phyloP scores from a whole-genome alignment of 2,888 invertebrate genomes.

The Epinotia demarniana region DNA sequence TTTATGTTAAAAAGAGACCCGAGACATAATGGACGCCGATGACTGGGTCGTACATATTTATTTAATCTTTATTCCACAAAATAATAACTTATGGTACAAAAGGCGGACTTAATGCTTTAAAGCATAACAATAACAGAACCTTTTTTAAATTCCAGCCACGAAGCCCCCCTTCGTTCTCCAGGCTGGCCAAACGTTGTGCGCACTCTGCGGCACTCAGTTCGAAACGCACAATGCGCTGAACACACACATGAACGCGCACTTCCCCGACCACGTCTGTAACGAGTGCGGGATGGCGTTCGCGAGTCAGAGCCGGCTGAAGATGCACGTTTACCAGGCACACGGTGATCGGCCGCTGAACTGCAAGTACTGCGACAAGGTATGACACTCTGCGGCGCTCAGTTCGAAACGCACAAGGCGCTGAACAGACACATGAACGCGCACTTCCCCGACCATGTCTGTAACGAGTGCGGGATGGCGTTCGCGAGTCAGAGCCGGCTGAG shows the following conservation, averaged over 20 bases:
- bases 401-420: conserved; percentile 7
- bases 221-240: conserved; percentile 1
- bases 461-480: neutral
- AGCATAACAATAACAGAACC: neutral
- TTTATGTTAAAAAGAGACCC: too few species aligned
- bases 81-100: too few species aligned
- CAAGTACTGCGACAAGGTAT: neutral
- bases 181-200: conserved; percentile 6
- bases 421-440: conserved; percentile 19
- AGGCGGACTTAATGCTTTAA: too few species aligned
- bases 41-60: too few species aligned
- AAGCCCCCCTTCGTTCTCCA: conserved; percentile 14
- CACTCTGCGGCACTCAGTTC: conserved; percentile 14
- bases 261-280: conserved; percentile 6
- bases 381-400: neutral
- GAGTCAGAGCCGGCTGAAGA: neutral
- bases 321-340: neutral
- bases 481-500: neutral
- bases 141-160: conserved; percentile 4
- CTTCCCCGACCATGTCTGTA: conserved; percentile 14
- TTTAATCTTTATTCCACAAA: too few species aligned
- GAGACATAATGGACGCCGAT: too few species aligned
- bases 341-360: neutral
- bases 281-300: neutral
- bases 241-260: conserved; percentile 24